Base-by-base conservation (phyloP, 2,113 vertebrate genomes). In the Mionectes macconnelli region DNA sequence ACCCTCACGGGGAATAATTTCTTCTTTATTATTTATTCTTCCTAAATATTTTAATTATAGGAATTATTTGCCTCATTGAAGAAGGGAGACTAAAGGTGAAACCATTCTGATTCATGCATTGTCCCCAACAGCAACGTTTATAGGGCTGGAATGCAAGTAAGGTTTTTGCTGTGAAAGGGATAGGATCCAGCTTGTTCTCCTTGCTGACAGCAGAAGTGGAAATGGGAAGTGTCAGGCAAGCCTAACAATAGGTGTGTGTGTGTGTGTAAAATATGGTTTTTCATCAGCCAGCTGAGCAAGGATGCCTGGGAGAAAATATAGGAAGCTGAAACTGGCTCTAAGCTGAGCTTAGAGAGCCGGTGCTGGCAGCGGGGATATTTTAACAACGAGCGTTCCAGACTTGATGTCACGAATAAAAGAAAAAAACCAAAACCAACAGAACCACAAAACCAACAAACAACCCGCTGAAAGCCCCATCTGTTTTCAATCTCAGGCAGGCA, bases 371-470 rank as follows among this genome's bases (percentile, higher is more conserved):
- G 21, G 78, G 25, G 45, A 53, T 63, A 49, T 66, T 86, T 86
- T 17, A 80, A 69, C 74, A 90, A 56, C 74, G 67, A 80, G 50
- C 3, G 0, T 93, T 91, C 87, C 68, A 93, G 87, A 76, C 87
- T 68, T 91, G 78, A 79, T 93, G 79, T 96, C 94, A 88, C 1
- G 8, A 77, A 91, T 45, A 63, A 84, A 78, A 89, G 42, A 16
- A 37, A 69, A 79, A 87, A 64, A 9, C 12, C 23, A 83, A 84
- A 66, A 4, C 19, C 69, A 84, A 86, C 67, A 92, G 79, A 75
- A 10, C 84, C 53, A 87, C 82, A 92, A 92, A 93, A 75, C 67
- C 96, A 93, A 93, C 96, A 93, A 96, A 95, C 95, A 93, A 70
- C 64, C 76, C 11, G 0, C 92, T 73, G 57, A 63, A 87, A 78